Percentiles rank a stretch among this genome's conserved stretches.
phyloP scores from a whole-genome alignment of 2,113 vertebrate genomes.

The Puma concolor region DNA sequence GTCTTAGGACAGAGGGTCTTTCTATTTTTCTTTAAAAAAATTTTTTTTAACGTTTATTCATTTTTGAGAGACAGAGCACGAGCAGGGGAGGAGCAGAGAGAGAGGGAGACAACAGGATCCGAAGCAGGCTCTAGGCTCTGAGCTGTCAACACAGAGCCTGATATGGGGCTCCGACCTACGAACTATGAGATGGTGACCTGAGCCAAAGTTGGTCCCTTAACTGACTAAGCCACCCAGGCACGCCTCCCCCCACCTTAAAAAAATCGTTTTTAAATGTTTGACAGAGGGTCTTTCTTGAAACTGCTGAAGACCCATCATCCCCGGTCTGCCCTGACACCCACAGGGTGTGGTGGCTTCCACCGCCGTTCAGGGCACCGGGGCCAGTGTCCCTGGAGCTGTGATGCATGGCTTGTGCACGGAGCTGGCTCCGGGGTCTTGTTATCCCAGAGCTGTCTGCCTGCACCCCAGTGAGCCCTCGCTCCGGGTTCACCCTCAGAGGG shows the following conservation, averaged over 20 bases:
- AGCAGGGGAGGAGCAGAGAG: no score
- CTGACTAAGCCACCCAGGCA: no score
- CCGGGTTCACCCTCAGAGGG: background rate
- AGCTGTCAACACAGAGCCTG: no score
- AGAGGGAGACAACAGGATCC: no score
- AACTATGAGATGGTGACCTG: no score
- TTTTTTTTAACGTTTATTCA: no score
- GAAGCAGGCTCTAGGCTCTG: no score
- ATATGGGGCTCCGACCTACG: no score
- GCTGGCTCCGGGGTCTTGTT: background rate
- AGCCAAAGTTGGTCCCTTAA: no score
- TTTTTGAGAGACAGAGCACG: no score
- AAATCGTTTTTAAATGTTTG: no score
- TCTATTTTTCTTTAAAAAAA: background rate
- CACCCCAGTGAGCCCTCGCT: fast-evolving
- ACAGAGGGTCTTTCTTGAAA: background rate
- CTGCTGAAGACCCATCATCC: background rate
- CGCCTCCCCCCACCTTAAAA: no score
- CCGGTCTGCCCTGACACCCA: fast-evolving
- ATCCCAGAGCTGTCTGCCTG: background rate
- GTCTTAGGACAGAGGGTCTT: background rate
- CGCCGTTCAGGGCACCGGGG: fast-evolving
- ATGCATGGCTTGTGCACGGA: background rate
- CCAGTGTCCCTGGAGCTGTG: background rate
- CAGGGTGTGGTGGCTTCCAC: background rate